These are phyloP conservation scores for Cichlasoma orientale DNA, from an alignment of 2,797 vertebrate species.

Conservation along the genomic window DNA sequence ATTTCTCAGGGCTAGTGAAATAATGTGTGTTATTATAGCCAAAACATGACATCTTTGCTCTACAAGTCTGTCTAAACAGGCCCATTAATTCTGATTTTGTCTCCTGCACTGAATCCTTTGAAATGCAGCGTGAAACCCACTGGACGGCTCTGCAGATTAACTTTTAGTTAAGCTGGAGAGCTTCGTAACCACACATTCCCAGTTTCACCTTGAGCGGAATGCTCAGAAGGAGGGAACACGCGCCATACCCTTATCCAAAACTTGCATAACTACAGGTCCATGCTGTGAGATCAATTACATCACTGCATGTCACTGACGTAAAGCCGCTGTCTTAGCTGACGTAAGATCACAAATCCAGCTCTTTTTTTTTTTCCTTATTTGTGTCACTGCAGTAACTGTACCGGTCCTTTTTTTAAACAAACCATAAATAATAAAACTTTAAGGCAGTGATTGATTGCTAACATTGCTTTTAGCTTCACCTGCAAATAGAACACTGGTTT, in stretches of 20 bases:
- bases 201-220: conserved; percentile 10
- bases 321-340: background rate
- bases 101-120: background rate
- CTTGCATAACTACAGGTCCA: conserved; percentile 32
- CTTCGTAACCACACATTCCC: background rate
- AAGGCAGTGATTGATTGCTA: background rate
- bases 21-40: background rate
- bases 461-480: background rate
- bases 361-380: background rate
- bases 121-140: background rate
- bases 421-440: background rate
- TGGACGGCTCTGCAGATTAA: background rate
- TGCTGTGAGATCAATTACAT: conserved; percentile 5
- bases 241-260: background rate
- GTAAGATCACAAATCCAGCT: background rate
- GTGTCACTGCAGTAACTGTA: background rate
- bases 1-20: background rate
- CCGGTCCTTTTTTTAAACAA: background rate
- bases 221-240: background rate
- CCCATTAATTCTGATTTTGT: background rate
- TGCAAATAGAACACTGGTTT: background rate
- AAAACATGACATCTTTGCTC: background rate
- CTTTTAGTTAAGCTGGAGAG: background rate
- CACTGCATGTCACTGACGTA: background rate
- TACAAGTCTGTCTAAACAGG: background rate